phyloP scores from a whole-genome alignment of 2,797 vertebrate species.

The Clamator glandarius region DNA sequence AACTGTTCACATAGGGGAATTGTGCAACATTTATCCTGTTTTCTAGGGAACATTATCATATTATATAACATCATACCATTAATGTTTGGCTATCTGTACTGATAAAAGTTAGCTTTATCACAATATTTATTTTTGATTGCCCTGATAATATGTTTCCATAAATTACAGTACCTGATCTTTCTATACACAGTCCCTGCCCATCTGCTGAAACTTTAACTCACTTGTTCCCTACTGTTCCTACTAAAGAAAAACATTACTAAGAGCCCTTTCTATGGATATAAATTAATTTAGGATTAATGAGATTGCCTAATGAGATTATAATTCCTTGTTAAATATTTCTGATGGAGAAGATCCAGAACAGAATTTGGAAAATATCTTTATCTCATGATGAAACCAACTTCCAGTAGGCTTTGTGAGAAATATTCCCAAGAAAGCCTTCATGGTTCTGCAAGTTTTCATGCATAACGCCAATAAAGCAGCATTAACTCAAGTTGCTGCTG shows the following conservation, averaged over 20 bases:
- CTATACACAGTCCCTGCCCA: background rate
- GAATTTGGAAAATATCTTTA: conserved; percentile 14
- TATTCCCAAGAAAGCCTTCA: background rate
- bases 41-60: background rate
- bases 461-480: background rate
- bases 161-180: background rate
- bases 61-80: background rate
- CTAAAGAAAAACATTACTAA: background rate
- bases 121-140: background rate
- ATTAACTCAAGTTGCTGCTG: background rate
- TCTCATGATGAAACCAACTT: background rate
- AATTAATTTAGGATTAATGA: background rate
- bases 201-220: background rate
- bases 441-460: background rate
- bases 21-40: background rate
- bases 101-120: background rate
- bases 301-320: background rate
- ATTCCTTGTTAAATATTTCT: background rate
- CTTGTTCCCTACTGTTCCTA: background rate
- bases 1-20: background rate
- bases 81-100: background rate
- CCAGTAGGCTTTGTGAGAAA: background rate
- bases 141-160: background rate
- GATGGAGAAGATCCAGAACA: background rate
- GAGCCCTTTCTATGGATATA: background rate